A percentile compares a stretch with the other conserved stretches of the same genome.
phyloP scores from a whole-genome alignment of 2,113 vertebrate genomes.

The Lophotis ruficrista region DNA sequence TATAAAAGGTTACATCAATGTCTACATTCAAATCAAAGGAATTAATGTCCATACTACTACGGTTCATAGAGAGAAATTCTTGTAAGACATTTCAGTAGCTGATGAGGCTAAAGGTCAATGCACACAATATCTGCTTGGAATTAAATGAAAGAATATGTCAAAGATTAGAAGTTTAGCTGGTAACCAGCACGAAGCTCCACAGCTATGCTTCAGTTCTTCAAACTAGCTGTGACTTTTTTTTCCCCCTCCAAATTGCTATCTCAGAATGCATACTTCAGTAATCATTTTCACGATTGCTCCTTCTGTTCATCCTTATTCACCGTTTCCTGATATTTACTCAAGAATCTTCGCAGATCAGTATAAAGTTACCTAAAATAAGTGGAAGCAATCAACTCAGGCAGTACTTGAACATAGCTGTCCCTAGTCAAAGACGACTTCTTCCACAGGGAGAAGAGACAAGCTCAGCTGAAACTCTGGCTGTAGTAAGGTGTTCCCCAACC shows the following conservation, averaged over 20 bases:
- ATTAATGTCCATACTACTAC: background rate
- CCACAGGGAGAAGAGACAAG: background rate
- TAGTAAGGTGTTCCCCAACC: background rate
- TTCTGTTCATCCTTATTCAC: background rate
- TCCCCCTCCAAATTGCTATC: background rate
- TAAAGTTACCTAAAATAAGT: background rate
- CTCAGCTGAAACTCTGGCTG: background rate
- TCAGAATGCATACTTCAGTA: background rate
- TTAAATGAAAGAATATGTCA: background rate
- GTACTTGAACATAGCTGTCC: background rate
- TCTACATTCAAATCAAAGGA: conserved; percentile 44
- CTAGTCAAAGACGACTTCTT: background rate
- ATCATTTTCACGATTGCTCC: no score
- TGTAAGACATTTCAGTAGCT: background rate
- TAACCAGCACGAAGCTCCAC: background rate
- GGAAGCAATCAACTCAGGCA: background rate
- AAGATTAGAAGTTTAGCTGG: background rate
- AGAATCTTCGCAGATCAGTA: background rate
- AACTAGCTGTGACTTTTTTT: background rate
- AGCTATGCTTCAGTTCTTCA: background rate
- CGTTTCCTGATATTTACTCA: background rate
- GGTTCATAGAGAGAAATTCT: conserved; percentile 6
- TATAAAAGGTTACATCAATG: conserved; percentile 35
- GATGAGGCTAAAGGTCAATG: conserved; percentile 46
- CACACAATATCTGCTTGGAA: background rate